Conservation (phyloP, 2,888 invertebrate species). For the Hemithea aestivaria region DNA sequence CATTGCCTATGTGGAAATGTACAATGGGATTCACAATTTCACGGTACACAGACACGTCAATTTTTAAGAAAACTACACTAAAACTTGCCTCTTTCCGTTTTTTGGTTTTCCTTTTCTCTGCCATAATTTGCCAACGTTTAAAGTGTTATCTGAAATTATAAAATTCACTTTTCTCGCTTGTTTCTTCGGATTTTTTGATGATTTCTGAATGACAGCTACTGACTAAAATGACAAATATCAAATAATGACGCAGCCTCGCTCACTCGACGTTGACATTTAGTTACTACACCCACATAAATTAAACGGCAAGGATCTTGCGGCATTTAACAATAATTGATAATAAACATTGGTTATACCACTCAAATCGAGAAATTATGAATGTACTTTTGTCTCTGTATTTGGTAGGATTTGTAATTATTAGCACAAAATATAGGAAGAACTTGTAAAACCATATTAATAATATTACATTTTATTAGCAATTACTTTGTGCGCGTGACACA, state of each 20-base stretch:
- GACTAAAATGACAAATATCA: no score
- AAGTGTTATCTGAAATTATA: constrained; percentile 27
- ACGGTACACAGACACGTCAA: neutral
- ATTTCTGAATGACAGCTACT: neutral
- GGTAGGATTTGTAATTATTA: no score
- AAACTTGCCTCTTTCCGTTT: constrained; percentile 72
- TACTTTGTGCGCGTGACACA: no score
- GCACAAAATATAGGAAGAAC: no score
- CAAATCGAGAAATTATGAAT: no score
- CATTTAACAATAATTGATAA: constrained; percentile 12
- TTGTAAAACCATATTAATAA: no score
- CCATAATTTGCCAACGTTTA: constrained; percentile 64
- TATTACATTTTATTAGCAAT: no score
- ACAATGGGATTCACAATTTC: neutral
- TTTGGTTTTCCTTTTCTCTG: constrained; percentile 73
- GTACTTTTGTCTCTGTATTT: no score
- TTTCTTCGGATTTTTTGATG: constrained; percentile 27
- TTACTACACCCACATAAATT: no score
- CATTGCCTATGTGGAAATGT: constrained; percentile 29
- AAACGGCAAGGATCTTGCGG: no score
- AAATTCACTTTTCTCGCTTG: constrained; percentile 33
- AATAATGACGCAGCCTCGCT: no score
- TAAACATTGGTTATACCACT: neutral
- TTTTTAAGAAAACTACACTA: neutral
- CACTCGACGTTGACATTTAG: no score